Evolutionary conservation across 1,140 invertebrate genomes (phyloP), one percentile per base, ranked within the genome.

Genomic region (Ips nitidus): DNA sequence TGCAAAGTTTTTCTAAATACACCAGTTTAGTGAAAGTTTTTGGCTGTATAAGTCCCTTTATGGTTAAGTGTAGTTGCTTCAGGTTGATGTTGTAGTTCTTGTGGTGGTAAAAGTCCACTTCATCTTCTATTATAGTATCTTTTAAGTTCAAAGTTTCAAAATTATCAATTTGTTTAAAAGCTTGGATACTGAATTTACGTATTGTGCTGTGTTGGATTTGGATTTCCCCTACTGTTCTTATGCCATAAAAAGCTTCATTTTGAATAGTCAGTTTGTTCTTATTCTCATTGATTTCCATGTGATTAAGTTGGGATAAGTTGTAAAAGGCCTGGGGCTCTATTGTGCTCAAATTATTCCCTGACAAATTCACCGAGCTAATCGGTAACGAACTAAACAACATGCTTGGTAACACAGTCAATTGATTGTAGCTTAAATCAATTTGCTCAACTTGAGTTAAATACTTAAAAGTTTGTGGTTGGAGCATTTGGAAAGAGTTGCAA

Each of bases 381-480:
- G 8, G 52, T 3, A 52, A 4, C 8, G 3, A 40, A 45, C 41
- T 56, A 38, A 65, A 65, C 3, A 65, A 7, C 4, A 42, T 3
- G 8, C 52, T 65, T 36, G 47, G 6, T 4, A 65, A 37, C 6
- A 42, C 38, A 36, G 39, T 47, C 3, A 66, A n/a, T 22, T 50
- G 42, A 50, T 66, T 66, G 39, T 58, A 39, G 2, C 22, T 3
- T n/a, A 66, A 43, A 58, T 66, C 47, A n/a, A 66, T 58, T 43
- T 47, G 22, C 37, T 22, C n/a, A 45, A 66, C 39, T 5, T 1
- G n/a, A 4, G 2, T 38, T 50, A 66, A 40, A 43, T 53, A 41
- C 36, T 45, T 45, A 47, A 66, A 66, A 39, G 58, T n/a, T 5
- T 47, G 22, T 4, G 53, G 1, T 1, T 57, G 8, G 8, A 66